Base-by-base conservation (phyloP, 2,113 vertebrate species). In the Peromyscus maniculatus region DNA sequence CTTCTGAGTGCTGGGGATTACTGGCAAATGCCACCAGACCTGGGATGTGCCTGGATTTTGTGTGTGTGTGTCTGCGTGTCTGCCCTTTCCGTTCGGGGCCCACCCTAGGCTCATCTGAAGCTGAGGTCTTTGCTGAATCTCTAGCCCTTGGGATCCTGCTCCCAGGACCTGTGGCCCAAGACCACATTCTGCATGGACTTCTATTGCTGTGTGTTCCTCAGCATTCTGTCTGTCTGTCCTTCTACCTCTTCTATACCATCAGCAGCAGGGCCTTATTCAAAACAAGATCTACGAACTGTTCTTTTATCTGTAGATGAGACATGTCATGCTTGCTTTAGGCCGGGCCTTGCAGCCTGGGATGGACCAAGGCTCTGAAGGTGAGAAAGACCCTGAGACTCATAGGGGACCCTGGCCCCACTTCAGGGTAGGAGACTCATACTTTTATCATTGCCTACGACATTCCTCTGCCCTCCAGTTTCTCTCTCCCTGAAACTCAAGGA, bases 101-200 rank as follows among this genome's bases (percentile, higher is more conserved):
- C 46, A 39, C 52, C 22, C 3, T 22, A 36, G 39, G 22, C 33
- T 89, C 36, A 67, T 43, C n/a, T 64, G 52, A 71, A 69, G 64
- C 31, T 49, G 75, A 69, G 43, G 52, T 52, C 82, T 83, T 77
- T 78, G 69, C 43, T 24, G 71, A 82, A n/a, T 13, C n/a, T 33
- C 57, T 19, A 24, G 52, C 5, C 5, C 43, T 1, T 0, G 0
- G 16, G 15, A 21, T 24, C 11, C 43, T 9, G 2, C 7, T 12
- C 39, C 66, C 33, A 82, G 88, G 13, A 49, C 55, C 36, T 49
- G 79, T 24, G 69, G 74, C 64, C 80, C 2, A 3, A 43, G 3
- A 19, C n/a, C 36, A n/a, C 4, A 1, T 33, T 74, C 69, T 75
- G 39, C 1, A 4, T 19, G 66, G 9, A 33, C 24, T 26, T 59